phyloP scores from a whole-genome alignment of 2,113 vertebrate species.

The Neolamprologus cancellatus region DNA sequence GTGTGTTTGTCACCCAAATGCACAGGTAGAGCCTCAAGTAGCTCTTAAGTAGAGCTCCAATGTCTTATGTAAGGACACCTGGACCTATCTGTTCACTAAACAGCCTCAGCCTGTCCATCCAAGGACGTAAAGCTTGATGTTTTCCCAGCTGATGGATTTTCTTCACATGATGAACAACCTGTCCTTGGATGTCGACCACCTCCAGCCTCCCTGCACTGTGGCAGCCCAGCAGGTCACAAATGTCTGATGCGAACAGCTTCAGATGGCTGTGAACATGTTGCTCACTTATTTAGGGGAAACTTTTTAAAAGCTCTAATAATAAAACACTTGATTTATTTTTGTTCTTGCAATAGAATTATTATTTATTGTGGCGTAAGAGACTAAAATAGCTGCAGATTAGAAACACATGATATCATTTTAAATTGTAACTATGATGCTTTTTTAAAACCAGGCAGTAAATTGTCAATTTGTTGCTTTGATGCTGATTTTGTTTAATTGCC shows the following conservation, averaged over 20 bases:
- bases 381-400: background rate
- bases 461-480: background rate
- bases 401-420: background rate
- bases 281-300: background rate
- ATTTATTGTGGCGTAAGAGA: background rate
- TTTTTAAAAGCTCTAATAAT: background rate
- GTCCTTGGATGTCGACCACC: background rate
- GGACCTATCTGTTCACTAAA: background rate
- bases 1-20: background rate
- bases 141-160: background rate
- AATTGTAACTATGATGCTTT: background rate
- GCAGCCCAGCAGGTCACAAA: fast-evolving
- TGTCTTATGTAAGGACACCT: background rate
- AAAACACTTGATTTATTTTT: background rate
- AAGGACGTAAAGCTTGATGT: background rate
- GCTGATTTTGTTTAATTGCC: background rate
- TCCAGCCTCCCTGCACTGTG: fast-evolving
- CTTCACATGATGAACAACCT: background rate
- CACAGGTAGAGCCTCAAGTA: background rate
- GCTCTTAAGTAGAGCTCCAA: background rate
- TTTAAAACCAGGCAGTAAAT: background rate
- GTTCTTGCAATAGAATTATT: background rate
- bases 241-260: fast-evolving
- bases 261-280: background rate
- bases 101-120: background rate